Base-by-base conservation (phyloP, 2,797 vertebrate genomes). In the Microtus obscurus region DNA sequence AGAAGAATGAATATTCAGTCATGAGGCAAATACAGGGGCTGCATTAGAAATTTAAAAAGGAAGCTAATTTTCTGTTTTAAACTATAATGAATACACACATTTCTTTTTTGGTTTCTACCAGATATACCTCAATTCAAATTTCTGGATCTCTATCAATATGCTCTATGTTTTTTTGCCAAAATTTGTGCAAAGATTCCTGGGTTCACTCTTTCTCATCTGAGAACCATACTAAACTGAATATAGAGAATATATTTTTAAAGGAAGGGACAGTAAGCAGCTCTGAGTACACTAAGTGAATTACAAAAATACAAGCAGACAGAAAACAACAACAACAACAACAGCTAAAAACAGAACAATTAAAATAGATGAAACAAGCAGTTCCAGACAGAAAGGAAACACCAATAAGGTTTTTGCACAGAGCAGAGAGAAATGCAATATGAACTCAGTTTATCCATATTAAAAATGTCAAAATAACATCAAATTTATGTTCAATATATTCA, bases 1-100 rank as follows among this genome's bases (percentile, higher is more conserved):
- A 98, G 97, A 97, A 98, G 97, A 95, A 97, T 98, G 95, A 90
- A 94, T 97, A 98, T 98, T 81, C 95, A 96, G 94, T 94, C 92
- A 85, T 90, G 69, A 96, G 79, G 45, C 89, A 91, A 95, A 93
- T 56, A 79, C 74, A 93, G n/a, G 8, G 17, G n/a, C 63, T 79
- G 4, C 19, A 59, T 13, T 48, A 81, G 4, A 65, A 71, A 40
- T 34, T 61, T 14, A 53, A 11, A 45, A 87, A 14, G 8, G 0
- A 43, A 43, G 1, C 0, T 63, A 91, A 91, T 83, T 87, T n/a
- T 12, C 1, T 5, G 9, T 43, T 87, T 29, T 23, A 85, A 80
- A 83, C 6, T 40, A 4, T 56, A 73, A 40, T 19, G 14, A 71
- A 82, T n/a, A n/a, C 1, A 86, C 25, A 3, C 12, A 40, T 19